These are phyloP conservation scores for Sebastes oblongus DNA, from an alignment of 2,797 vertebrate genomes.

Conservation along the genomic window DNA sequence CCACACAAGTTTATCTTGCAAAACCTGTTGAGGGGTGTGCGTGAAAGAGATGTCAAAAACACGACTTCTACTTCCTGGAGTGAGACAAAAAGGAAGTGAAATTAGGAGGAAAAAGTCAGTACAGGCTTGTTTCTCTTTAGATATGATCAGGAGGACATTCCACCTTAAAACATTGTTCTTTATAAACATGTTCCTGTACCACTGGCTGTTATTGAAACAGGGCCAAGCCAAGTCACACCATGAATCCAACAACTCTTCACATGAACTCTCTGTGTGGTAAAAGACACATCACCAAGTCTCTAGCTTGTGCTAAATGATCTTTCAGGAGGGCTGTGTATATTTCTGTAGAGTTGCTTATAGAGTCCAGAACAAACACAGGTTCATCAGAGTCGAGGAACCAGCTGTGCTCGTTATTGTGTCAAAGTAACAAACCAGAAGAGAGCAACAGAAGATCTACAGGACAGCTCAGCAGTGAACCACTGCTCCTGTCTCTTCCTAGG, in stretches of 20 bases:
- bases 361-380: conserved; percentile 32
- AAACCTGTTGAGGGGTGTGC: conserved; percentile 25
- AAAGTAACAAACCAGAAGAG: conserved; percentile 9
- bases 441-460: background rate
- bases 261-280: background rate
- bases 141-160: background rate
- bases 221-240: background rate
- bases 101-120: background rate
- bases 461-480: background rate
- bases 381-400: conserved; percentile 11
- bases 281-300: background rate
- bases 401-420: background rate
- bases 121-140: background rate
- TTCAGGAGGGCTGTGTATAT: conserved; percentile 14
- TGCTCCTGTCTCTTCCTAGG: background rate
- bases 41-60: conserved; percentile 35
- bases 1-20: conserved; percentile 27
- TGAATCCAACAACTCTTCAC: background rate
- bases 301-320: conserved; percentile 4
- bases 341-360: conserved; percentile 18
- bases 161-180: background rate
- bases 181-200: background rate
- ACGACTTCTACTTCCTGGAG: conserved; percentile 53
- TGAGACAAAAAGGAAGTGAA: conserved; percentile 37
- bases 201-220: background rate